Percentiles rank a stretch among this genome's conserved stretches.
Conservation (phyloP, 2,797 vertebrate species). For the Cuniculus paca region DNA sequence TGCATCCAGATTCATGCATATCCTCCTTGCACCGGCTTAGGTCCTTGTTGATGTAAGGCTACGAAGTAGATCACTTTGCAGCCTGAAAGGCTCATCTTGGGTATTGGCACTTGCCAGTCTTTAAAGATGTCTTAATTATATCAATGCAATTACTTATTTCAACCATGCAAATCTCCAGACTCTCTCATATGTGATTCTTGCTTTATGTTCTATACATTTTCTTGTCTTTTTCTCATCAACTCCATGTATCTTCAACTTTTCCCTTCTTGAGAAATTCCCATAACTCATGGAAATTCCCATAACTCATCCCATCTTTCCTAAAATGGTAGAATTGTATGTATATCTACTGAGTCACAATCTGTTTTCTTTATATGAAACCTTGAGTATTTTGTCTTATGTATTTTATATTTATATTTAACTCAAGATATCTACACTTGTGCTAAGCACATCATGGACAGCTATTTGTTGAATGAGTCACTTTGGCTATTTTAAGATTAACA, state of each 20-base stretch:
- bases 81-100: background rate
- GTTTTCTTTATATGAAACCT: background rate
- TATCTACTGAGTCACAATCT: background rate
- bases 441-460: background rate
- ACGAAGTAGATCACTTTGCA: background rate
- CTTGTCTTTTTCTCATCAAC: background rate
- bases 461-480: background rate
- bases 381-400: background rate
- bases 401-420: background rate
- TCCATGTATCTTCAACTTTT: background rate
- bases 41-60: background rate
- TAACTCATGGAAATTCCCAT: background rate
- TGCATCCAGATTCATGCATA: background rate
- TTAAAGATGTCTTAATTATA: background rate
- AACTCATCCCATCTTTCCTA: background rate
- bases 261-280: background rate
- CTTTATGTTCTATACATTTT: background rate
- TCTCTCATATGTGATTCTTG: background rate
- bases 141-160: background rate
- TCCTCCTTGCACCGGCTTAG: background rate
- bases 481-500: constrained; percentile 27
- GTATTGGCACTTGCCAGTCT: background rate
- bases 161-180: background rate
- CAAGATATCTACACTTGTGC: background rate
- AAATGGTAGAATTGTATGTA: background rate